These are phyloP conservation scores for Palaemon carinicauda DNA, from an alignment of 1,140 invertebrate genomes.

Conservation along the genomic window DNA sequence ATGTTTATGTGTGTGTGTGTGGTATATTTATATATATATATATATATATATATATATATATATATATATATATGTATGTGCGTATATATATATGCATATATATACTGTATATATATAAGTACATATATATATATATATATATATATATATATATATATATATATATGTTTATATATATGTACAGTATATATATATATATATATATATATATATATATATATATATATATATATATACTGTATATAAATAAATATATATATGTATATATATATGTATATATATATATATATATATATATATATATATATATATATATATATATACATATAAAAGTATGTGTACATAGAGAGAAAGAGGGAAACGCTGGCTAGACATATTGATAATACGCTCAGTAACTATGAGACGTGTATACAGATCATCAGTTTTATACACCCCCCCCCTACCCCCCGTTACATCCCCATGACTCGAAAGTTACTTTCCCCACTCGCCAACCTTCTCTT, in stretches of 20 bases:
- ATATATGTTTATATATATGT: background rate
- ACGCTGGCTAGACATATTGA: no score
- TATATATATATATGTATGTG: background rate
- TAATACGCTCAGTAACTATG: no score
- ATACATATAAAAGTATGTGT: background rate
- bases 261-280: background rate
- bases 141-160: background rate
- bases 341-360: background rate
- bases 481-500: no score
- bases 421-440: no score
- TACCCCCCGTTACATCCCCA: no score
- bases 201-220: background rate
- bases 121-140: background rate
- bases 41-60: background rate
- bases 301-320: constrained; percentile 4
- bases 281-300: background rate
- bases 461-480: no score
- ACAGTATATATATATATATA: background rate
- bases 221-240: background rate
- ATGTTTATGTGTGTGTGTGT: background rate
- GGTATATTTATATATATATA: background rate
- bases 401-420: no score
- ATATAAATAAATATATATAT: no score
- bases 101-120: background rate
- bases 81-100: background rate